A percentile compares a stretch with the other conserved stretches of the same genome.
These are phyloP conservation scores for Tonatia bakeri DNA, from an alignment of 2,113 vertebrate genomes.

Conservation along the genomic window DNA sequence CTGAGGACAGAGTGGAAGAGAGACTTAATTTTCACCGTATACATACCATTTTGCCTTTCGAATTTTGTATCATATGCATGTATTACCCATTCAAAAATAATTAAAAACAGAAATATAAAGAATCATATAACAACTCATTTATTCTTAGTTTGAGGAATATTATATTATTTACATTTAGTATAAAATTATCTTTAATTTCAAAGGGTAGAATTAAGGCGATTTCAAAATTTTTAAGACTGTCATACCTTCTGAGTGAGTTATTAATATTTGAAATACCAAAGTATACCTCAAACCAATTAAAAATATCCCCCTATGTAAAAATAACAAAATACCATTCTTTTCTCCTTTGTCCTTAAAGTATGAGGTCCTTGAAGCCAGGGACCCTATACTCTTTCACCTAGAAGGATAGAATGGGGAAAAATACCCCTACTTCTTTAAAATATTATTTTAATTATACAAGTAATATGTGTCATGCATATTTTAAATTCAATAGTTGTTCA, in stretches of 20 bases:
- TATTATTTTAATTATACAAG: background rate
- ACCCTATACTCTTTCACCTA: background rate
- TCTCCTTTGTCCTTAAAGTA: background rate
- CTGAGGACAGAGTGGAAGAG: background rate
- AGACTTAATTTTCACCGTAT: background rate
- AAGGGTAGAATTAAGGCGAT: background rate
- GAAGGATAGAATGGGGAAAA: background rate
- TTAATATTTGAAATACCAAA: slow-evolving; percentile 4
- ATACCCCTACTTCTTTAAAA: background rate
- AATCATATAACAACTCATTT: background rate
- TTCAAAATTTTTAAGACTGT: background rate
- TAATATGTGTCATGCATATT: background rate
- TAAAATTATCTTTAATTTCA: slow-evolving; percentile 38
- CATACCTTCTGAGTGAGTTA: background rate
- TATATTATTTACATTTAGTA: slow-evolving; percentile 8
- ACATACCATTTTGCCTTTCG: background rate
- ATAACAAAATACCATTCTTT: background rate
- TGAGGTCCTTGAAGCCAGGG: background rate
- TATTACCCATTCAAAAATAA: background rate
- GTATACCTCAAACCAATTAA: background rate
- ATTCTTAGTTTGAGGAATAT: slow-evolving; percentile 4
- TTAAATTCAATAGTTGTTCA: background rate
- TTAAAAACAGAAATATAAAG: background rate
- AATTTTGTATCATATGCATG: background rate
- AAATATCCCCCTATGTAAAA: background rate